A percentile compares a stretch with the other conserved stretches of the same genome.
phyloP scores from a whole-genome alignment of 2,113 vertebrate genomes.

The Lethenteron reissneri region DNA sequence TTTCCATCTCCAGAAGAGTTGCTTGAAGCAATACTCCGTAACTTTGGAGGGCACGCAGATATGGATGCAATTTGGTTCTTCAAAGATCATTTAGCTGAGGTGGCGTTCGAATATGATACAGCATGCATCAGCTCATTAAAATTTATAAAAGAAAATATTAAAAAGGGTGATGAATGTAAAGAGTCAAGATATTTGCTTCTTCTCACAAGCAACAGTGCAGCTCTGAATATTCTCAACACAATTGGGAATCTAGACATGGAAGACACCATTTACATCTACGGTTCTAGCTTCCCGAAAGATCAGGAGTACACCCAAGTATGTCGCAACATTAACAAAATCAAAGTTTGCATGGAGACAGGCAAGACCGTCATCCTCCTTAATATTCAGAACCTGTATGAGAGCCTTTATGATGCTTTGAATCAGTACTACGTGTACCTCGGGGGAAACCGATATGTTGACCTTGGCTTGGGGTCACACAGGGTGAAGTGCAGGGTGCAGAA shows the following conservation, averaged over 20 bases:
- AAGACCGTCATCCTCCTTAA: slow-evolving; percentile 34
- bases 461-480: slow-evolving; percentile 36
- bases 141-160: slow-evolving; percentile 18
- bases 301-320: slow-evolving; percentile 38
- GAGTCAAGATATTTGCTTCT: slow-evolving; percentile 31
- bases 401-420: slow-evolving; percentile 37
- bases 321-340: slow-evolving; percentile 32
- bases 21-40: slow-evolving; percentile 44
- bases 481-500: slow-evolving; percentile 35
- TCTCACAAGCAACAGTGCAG: slow-evolving; percentile 35
- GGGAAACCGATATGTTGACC: slow-evolving; percentile 32
- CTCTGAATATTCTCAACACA: slow-evolving; percentile 31
- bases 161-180: slow-evolving; percentile 14
- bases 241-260: slow-evolving; percentile 21
- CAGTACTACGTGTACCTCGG: slow-evolving; percentile 36
- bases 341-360: slow-evolving; percentile 41
- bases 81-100: not conserved
- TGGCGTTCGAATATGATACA: not conserved
- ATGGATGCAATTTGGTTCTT: slow-evolving; percentile 43
- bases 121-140: not conserved
- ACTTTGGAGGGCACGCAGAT: slow-evolving; percentile 65
- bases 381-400: slow-evolving; percentile 41
- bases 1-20: slow-evolving; percentile 29
- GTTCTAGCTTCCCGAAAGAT: slow-evolving; percentile 41
- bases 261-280: slow-evolving; percentile 31